These are phyloP conservation scores for Pentalonia nigronervosa DNA, from an alignment of 1,140 invertebrate genomes.

Conservation along the genomic window DNA sequence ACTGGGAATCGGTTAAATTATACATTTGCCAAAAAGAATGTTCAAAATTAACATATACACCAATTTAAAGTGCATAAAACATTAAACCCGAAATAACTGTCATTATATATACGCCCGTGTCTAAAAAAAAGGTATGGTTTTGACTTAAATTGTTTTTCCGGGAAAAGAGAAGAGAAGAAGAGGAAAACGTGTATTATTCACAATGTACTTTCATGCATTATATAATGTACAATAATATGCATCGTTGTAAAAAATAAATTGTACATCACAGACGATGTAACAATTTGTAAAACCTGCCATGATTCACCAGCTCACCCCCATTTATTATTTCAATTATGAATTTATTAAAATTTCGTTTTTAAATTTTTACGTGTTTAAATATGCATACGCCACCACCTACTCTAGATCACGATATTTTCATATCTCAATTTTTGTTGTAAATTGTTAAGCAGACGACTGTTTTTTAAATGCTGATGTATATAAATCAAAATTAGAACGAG, in stretches of 20 bases:
- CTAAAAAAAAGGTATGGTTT: background rate
- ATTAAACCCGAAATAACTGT: background rate
- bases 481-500: background rate
- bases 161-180: too few relatives aligned
- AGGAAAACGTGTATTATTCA: background rate
- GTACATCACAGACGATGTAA: background rate
- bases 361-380: background rate
- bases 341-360: background rate
- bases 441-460: background rate
- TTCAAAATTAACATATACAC: background rate
- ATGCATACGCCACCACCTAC: too few relatives aligned
- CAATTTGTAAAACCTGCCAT: background rate
- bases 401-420: background rate
- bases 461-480: background rate
- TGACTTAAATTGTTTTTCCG: background rate
- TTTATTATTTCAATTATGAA: background rate
- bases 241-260: background rate
- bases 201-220: background rate
- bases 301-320: background rate
- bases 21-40: background rate
- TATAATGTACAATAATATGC: background rate
- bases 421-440: background rate
- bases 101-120: background rate
- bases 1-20: background rate
- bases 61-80: background rate